Conservation (phyloP, 2,797 vertebrate genomes). For the Simalia tracyae region DNA sequence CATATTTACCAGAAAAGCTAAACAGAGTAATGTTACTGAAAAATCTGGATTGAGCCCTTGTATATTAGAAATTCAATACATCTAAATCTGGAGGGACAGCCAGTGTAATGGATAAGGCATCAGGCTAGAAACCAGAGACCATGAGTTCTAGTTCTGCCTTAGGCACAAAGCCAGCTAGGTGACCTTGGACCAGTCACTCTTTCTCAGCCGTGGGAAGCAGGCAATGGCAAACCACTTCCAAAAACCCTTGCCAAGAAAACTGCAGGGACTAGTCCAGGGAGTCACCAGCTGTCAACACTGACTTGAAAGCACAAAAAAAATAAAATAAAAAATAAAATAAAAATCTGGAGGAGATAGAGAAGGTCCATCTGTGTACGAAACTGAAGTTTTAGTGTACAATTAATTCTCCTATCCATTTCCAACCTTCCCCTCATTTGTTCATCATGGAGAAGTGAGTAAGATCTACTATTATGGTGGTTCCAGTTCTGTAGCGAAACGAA, state of each 20-base stretch:
- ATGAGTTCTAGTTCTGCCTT: not conserved
- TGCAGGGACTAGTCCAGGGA: not conserved
- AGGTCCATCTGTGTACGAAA: not conserved
- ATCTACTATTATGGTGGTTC: not conserved
- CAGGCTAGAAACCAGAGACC: not conserved
- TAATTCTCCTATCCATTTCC: not conserved
- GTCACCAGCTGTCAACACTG: not conserved
- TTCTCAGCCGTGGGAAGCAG: not conserved
- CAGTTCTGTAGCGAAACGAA: not conserved
- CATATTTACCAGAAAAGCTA: no score
- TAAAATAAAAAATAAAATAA: not conserved
- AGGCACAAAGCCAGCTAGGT: not conserved
- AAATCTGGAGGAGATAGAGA: not conserved
- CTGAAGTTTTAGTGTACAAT: not conserved
- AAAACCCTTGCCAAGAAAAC: not conserved
- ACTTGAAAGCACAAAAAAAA: not conserved
- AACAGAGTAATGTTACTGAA: not conserved
- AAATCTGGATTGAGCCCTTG: not conserved
- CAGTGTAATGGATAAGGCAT: not conserved
- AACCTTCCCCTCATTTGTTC: not conserved
- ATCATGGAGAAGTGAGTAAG: not conserved
- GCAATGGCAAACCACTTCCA: not conserved
- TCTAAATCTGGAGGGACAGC: not conserved
- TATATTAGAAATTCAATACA: not conserved
- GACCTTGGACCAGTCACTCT: not conserved